These are phyloP conservation scores for Neopipo cinnamomea DNA, from an alignment of 2,113 vertebrate genomes.

Conservation along the genomic window DNA sequence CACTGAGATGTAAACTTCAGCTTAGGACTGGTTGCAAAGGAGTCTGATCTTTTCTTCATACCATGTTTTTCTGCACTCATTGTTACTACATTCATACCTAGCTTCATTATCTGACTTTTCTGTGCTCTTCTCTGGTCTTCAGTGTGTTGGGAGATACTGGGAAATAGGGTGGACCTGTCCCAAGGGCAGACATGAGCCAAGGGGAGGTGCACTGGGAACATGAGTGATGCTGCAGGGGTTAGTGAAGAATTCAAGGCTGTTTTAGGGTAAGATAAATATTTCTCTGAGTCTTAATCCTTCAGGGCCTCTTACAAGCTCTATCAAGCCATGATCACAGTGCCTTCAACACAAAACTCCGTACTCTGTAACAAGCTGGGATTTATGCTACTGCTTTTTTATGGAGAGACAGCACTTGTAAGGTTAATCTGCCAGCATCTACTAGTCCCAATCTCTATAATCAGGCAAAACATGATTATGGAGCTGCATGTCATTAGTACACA, in stretches of 20 bases:
- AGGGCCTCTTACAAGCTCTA: neutral
- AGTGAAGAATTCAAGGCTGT: slow-evolving; percentile 13
- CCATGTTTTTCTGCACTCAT: neutral
- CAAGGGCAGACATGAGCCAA: neutral
- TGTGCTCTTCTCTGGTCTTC: neutral
- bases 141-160: neutral
- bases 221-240: neutral
- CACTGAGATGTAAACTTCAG: neutral
- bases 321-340: neutral
- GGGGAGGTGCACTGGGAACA: neutral
- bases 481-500: slow-evolving; percentile 35
- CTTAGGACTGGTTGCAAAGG: neutral
- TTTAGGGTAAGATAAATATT: slow-evolving; percentile 7
- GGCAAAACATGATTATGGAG: slow-evolving; percentile 47
- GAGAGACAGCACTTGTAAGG: neutral
- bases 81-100: neutral
- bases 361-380: neutral
- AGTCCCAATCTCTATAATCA: slow-evolving; percentile 19
- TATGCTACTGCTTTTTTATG: neutral
- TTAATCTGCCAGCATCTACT: slow-evolving; percentile 25
- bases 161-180: neutral
- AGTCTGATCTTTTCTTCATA: neutral
- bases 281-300: slow-evolving; percentile 6
- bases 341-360: neutral
- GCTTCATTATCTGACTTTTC: neutral